Base-by-base conservation (phyloP, 92 coral and sea anemone genomes). In the Anthopleura xanthogrammica region DNA sequence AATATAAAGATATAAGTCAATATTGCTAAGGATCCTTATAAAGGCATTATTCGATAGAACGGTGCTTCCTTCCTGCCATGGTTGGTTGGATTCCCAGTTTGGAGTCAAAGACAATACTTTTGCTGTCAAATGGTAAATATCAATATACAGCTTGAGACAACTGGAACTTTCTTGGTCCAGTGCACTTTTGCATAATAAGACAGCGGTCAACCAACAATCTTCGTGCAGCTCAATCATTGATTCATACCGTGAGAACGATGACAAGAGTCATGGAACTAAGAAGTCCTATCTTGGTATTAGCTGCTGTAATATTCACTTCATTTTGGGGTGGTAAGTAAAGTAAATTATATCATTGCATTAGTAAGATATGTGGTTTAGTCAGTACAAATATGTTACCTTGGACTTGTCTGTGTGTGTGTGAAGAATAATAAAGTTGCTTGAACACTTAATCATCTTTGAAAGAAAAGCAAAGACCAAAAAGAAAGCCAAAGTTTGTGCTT, bases 251-350 rank as follows among this genome's bases (percentile, higher is more conserved):
- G 64, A 71, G 84, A 71, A 81, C 77, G 16, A 3, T 64, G 56
- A 43, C 42, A 68, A 20, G 36, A 81, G 66, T 42, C 84, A 81
- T 81, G 84, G 74, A 81, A 77, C 77, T 81, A 20, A 41, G 77
- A 43, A 50, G 56, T 23, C 29, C n/a, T 29, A 17, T 20, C 42
- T 50, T 81, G 60, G 60, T 81, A 68, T 19, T 70, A 48, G 14
- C 52, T 43, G 52, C 60, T 50, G 23, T 71, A 13, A 81, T 68
- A 43, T 52, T 81, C 20, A 58, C 74, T 24, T 70, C 74, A 70
- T 36, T 81, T 81, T 81, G 77, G 56, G 40, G 40, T 60, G 84
- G 84, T 81, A 81, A 81, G 84, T 81, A 68, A 81, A 81, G 56
- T 64, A 70, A 43, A 81, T 71, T 60, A 24, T 12, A 68, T 68